Percentiles rank a stretch among this genome's conserved stretches.
Evolutionary conservation across 2,113 vertebrate genomes (phyloP).

Genomic region (Macrotus californicus): DNA sequence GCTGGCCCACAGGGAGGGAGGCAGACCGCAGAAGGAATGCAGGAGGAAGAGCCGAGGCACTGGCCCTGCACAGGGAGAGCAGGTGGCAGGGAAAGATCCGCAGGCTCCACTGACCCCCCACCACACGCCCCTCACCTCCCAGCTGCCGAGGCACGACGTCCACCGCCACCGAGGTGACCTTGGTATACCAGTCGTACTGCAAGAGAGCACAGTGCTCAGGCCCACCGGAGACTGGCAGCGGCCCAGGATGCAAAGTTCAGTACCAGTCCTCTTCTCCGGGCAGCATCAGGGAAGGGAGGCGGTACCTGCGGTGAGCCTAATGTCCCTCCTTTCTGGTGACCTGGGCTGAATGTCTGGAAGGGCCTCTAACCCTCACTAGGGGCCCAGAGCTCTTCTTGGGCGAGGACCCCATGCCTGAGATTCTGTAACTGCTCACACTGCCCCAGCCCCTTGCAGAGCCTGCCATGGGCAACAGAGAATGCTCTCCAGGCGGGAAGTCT

Average conservation of each 20-base stretch:
- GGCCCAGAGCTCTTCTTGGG: neutral
- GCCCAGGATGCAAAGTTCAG: neutral
- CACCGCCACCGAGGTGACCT: constrained; percentile 87
- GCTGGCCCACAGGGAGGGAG: neutral
- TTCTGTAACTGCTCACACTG: neutral
- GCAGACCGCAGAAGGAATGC: neutral
- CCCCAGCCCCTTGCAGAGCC: neutral
- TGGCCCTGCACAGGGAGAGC: neutral
- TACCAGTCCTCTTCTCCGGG: neutral
- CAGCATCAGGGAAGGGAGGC: neutral
- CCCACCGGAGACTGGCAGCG: neutral
- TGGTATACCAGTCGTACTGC: constrained; percentile 95
- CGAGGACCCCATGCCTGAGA: neutral
- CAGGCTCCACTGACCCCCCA: neutral
- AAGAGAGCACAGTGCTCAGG: constrained; percentile 50
- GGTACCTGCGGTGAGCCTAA: neutral
- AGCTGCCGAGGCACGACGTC: constrained; percentile 83
- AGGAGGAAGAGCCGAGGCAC: neutral
- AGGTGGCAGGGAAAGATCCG: neutral
- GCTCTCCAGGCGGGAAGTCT: neutral
- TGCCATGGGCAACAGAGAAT: neutral
- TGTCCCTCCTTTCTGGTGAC: neutral
- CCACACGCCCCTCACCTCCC: constrained; percentile 78
- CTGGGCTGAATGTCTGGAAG: neutral
- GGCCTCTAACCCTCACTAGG: neutral